Conservation (phyloP, 2,797 vertebrate species). For the Nasua narica region DNA sequence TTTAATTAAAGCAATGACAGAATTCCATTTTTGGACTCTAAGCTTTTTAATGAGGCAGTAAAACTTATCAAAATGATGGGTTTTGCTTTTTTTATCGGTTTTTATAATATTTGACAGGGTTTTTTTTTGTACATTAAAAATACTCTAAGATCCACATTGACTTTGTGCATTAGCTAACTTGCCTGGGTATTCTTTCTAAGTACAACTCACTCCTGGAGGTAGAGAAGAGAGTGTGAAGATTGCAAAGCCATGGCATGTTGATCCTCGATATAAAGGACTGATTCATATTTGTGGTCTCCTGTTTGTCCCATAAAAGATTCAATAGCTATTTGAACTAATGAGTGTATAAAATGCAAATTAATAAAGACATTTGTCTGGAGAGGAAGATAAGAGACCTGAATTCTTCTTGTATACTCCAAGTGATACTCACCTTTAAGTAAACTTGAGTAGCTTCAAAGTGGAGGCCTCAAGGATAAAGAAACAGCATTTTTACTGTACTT, state of each 20-base stretch:
- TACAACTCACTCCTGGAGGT: not conserved
- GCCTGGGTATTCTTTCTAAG: not conserved
- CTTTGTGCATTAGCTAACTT: not conserved
- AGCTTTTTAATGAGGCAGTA: not conserved
- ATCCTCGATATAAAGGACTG: not conserved
- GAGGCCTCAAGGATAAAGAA: not conserved
- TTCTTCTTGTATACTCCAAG: not conserved
- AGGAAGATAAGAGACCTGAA: not conserved
- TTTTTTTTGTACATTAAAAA: not conserved
- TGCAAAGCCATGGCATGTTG: not conserved
- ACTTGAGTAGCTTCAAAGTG: not conserved
- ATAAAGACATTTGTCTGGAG: not conserved
- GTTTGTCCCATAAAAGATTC: not conserved
- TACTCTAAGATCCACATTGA: not conserved
- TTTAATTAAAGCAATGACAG: conserved; percentile 4
- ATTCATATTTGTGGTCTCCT: not conserved
- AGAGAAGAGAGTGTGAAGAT: not conserved
- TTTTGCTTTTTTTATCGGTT: conserved; percentile 19
- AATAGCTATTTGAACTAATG: not conserved
- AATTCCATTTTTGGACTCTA: conserved; percentile 47
- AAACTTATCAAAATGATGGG: not conserved
- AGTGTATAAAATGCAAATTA: not conserved
- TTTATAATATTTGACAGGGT: not conserved
- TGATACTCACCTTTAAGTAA: not conserved
- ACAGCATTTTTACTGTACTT: conserved; percentile 27